Base-by-base conservation (phyloP, 2,888 invertebrate species). In the Polymixis flavicincta region DNA sequence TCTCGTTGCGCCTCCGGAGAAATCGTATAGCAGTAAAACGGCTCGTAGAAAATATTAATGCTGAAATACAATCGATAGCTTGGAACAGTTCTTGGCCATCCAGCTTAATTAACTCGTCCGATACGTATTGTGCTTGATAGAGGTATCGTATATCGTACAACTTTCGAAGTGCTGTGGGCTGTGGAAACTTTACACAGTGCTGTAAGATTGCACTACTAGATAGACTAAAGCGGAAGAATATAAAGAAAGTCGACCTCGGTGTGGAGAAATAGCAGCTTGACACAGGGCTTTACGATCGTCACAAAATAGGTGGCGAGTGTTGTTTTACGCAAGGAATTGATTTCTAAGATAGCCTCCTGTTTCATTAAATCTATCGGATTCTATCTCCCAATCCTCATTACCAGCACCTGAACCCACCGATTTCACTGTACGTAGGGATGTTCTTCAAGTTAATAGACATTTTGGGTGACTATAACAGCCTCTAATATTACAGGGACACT, bases 11-110 rank as follows among this genome's bases (percentile, higher is more conserved):
- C 87, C 86, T 84, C 82, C 80, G 79, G 87, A 89, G 88, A 89
- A 91, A 92, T 92, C 88, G 90, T 91, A 89, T 91, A 90, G 78
- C 87, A 90, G 88, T 91, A 90, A 89, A 90, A 88, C 77, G 82
- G 85, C 84, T 86, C 77, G 81, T 73, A 73, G 80, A 87, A 87
- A 88, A 88, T 90, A 87, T 87, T 82, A 82, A 86, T 86, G 76
- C 82, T 88, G 83, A 88, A 89, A 85, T 80, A 86, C 83, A 87
- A 85, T 87, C 87, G 83, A 87, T 89, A 85, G 84, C 83, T 83
- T 84, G 78, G 87, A 87, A 87, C 76, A 82, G 80, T 77, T 87
- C 76, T 82, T 77, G 64, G 83, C 84, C 80, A 85, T 88, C 89
- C 74, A 87, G 85, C 86, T 90, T 92, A 92, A 92, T 93, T 91